Conservation (phyloP, 2,888 invertebrate species). For the Drosophila hamatofila region DNA sequence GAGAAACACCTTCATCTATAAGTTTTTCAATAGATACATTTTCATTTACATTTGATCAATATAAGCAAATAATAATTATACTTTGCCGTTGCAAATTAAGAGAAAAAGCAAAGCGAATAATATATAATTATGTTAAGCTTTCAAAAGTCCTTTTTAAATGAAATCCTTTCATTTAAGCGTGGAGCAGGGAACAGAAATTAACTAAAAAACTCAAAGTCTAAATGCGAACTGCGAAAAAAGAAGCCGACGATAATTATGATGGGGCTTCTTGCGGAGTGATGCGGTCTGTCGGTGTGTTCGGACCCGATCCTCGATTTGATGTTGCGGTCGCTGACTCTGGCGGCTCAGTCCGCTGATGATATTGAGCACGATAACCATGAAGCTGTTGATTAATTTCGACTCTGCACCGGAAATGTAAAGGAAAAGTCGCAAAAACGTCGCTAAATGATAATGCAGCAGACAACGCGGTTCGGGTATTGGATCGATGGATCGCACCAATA, state of each 20-base stretch:
- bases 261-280: conserved; percentile 44
- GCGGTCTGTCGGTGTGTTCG: conserved; percentile 10
- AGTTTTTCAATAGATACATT: background rate
- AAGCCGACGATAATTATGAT: conserved; percentile 74
- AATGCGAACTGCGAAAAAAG: conserved; percentile 28
- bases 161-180: conserved; percentile 52
- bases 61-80: conserved; percentile 7
- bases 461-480: conserved; percentile 14
- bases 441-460: conserved; percentile 70
- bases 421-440: conserved; percentile 59
- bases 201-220: conserved; percentile 9
- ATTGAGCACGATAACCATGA: conserved; percentile 64
- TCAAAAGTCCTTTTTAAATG: conserved; percentile 42
- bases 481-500: conserved; percentile 50
- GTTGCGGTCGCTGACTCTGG: conserved; percentile 57
- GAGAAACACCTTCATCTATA: background rate
- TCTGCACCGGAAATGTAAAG: conserved; percentile 76
- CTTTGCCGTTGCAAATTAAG: background rate
- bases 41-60: background rate
- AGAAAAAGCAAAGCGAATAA: background rate
- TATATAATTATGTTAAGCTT: conserved; percentile 55
- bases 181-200: conserved; percentile 2
- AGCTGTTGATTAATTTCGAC: conserved; percentile 80
- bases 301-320: conserved; percentile 6
- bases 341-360: conserved; percentile 41